These are phyloP conservation scores for Drosophila asahinai DNA, from an alignment of 1,140 invertebrate species.

Conservation along the genomic window DNA sequence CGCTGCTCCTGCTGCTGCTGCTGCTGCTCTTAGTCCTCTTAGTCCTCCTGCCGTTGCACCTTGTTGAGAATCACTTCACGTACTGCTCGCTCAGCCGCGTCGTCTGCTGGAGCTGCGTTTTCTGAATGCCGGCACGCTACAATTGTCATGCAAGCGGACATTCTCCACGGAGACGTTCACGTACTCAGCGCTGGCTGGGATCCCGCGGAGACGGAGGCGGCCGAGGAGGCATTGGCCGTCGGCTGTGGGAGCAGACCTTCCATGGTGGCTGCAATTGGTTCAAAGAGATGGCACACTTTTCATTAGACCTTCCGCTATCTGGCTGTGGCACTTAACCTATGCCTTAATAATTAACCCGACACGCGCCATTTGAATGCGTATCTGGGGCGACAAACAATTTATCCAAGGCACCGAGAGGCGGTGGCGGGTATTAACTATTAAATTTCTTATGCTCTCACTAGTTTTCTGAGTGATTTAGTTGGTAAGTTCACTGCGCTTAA, in stretches of 20 bases:
- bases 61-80: conserved; percentile 77
- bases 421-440: background rate
- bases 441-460: background rate
- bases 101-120: conserved; percentile 67
- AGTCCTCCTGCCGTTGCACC: conserved; percentile 34
- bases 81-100: conserved; percentile 71
- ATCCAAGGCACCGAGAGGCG: background rate
- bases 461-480: background rate
- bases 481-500: background rate
- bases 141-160: conserved; percentile 81
- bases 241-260: conserved; percentile 40
- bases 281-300: conserved; percentile 34
- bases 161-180: conserved; percentile 70
- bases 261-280: conserved; percentile 34
- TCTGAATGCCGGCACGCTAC: conserved; percentile 81
- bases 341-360: conserved; percentile 70
- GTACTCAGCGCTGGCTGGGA: conserved; percentile 51
- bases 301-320: conserved; percentile 30
- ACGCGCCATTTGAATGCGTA: conserved; percentile 68
- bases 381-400: conserved; percentile 62
- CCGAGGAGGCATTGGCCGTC: conserved; percentile 15
- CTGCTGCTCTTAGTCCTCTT: conserved; percentile 17
- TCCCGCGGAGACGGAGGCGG: conserved; percentile 9
- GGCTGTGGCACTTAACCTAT: conserved; percentile 56
- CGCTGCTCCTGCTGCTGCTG: conserved; percentile 22